These are phyloP conservation scores for Acronicta psi DNA, from an alignment of 2,888 invertebrate species.

Conservation along the genomic window DNA sequence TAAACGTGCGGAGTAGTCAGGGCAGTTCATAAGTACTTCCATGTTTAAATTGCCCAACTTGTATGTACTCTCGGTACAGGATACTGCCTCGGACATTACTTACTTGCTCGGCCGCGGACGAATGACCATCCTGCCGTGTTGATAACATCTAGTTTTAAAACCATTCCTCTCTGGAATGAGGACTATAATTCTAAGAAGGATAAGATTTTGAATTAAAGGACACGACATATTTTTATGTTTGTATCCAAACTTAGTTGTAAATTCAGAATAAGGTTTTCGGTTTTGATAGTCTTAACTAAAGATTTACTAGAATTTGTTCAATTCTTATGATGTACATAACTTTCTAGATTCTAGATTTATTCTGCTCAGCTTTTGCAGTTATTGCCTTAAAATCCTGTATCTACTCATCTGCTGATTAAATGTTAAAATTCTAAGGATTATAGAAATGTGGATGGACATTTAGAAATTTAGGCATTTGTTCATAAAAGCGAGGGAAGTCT, in stretches of 20 bases:
- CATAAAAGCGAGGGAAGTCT: too few species aligned
- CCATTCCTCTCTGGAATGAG: conserved; percentile 63
- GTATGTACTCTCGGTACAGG: conserved; percentile 87
- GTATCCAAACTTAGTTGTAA: conserved; percentile 34
- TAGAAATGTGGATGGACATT: too few species aligned
- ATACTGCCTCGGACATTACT: conserved; percentile 72
- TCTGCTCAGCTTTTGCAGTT: too few species aligned
- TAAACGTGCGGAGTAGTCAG: conserved; percentile 87
- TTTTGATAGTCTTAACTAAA: neutral
- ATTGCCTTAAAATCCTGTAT: too few species aligned
- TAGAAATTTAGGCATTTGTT: too few species aligned
- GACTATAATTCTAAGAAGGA: conserved; percentile 55
- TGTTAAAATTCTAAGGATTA: too few species aligned
- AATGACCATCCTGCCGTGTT: conserved; percentile 71
- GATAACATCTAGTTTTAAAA: conserved; percentile 69
- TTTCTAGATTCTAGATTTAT: too few species aligned
- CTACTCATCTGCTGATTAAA: too few species aligned
- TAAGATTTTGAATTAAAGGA: conserved; percentile 45
- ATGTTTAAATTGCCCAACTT: conserved; percentile 87
- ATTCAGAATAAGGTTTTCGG: conserved; percentile 1
- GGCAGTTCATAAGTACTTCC: conserved; percentile 86
- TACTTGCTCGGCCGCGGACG: conserved; percentile 67
- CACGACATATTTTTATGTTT: conserved; percentile 30
- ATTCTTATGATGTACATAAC: too few species aligned
- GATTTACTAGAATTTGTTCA: too few species aligned